phyloP scores from a whole-genome alignment of 2,888 invertebrate species.

The Drosophila leonis region DNA sequence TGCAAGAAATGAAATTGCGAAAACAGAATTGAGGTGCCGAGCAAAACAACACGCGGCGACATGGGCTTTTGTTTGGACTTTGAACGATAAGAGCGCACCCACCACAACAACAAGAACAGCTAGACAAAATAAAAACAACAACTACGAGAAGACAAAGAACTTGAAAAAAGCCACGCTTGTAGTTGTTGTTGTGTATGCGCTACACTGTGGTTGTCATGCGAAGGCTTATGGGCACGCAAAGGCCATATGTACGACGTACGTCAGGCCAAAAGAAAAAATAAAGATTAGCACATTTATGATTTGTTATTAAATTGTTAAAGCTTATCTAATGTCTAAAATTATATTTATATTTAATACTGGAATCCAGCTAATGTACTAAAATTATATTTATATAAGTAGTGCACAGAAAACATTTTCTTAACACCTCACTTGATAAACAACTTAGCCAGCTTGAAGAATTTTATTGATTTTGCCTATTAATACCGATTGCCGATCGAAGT shows the following conservation, averaged over 20 bases:
- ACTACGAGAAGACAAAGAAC: slow-evolving; percentile 63
- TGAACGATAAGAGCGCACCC: slow-evolving; percentile 72
- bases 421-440: not conserved
- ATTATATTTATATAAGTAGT: not conserved
- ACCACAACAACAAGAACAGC: slow-evolving; percentile 43
- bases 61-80: slow-evolving; percentile 67
- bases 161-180: slow-evolving; percentile 66
- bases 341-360: not conserved
- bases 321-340: slow-evolving; percentile 5
- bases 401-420: not conserved
- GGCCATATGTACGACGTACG: not conserved
- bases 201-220: slow-evolving; percentile 59
- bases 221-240: slow-evolving; percentile 43
- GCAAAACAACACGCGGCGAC: slow-evolving; percentile 43
- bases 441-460: not conserved
- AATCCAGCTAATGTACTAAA: not conserved
- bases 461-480: not conserved
- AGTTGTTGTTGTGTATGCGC: slow-evolving; percentile 49
- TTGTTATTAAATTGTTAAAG: slow-evolving; percentile 3
- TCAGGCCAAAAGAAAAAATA: slow-evolving; percentile 16
- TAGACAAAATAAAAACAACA: slow-evolving; percentile 27
- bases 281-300: slow-evolving; percentile 26
- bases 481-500: not conserved
- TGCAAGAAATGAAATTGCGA: slow-evolving; percentile 29
- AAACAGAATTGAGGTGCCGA: slow-evolving; percentile 17